These are phyloP conservation scores for Orius insidiosus DNA, from an alignment of 1,140 invertebrate genomes.

Conservation along the genomic window DNA sequence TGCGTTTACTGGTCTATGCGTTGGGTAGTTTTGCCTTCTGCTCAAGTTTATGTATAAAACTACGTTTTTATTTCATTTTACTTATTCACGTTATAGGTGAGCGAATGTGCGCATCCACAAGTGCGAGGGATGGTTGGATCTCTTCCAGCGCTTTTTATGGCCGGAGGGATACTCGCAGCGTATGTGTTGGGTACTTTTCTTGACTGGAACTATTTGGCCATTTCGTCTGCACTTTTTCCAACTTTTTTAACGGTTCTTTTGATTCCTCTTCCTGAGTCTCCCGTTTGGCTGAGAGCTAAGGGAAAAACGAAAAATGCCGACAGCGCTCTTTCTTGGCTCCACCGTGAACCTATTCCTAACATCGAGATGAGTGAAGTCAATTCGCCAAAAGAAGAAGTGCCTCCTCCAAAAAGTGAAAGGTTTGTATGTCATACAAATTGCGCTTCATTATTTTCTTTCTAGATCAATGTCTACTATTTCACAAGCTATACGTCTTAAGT, in stretches of 20 bases:
- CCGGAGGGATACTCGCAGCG: conserved; percentile 39
- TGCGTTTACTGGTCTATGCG: conserved; percentile 36
- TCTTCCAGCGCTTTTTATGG: conserved; percentile 41
- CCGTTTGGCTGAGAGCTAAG: conserved; percentile 32
- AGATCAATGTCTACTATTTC: not conserved
- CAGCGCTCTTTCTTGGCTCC: conserved; percentile 29
- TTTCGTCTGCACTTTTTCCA: conserved; percentile 28
- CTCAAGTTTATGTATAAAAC: conserved; percentile 41
- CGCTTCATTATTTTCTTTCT: not conserved
- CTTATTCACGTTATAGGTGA: conserved; percentile 30
- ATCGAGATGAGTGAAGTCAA: conserved; percentile 15
- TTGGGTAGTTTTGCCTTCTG: conserved; percentile 39
- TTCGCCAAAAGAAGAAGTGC: conserved; percentile 6
- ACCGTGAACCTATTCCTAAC: conserved; percentile 18
- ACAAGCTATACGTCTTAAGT: too few relatives aligned
- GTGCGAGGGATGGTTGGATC: conserved; percentile 42
- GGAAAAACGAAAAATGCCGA: conserved; percentile 31
- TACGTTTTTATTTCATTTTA: not conserved
- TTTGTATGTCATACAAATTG: not conserved
- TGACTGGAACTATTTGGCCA: conserved; percentile 36
- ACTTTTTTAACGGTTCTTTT: conserved; percentile 29
- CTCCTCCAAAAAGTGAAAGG: conserved; percentile 1
- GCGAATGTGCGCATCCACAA: conserved; percentile 42
- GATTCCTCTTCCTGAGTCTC: conserved; percentile 37
- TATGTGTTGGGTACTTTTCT: conserved; percentile 38